These are phyloP conservation scores for Helicoverpa assulta DNA, from an alignment of 2,888 invertebrate genomes.

Conservation along the genomic window DNA sequence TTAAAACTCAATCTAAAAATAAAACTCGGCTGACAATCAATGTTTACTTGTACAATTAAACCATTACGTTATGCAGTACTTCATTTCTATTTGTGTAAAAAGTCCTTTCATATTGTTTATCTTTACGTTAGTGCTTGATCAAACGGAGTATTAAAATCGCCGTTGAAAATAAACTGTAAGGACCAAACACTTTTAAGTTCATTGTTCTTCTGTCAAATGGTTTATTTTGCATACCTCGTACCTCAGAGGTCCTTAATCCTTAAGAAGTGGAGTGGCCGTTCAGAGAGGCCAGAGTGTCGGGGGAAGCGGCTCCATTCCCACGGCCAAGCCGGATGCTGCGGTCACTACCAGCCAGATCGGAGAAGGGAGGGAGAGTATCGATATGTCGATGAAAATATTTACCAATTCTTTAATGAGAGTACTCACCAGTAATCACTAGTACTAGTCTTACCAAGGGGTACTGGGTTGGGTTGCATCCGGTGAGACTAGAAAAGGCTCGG, in stretches of 20 bases:
- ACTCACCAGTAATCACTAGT: neutral
- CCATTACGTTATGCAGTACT: too few species aligned
- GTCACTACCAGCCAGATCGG: conserved; percentile 76
- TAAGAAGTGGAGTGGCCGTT: conserved; percentile 54
- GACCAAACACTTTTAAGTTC: conserved; percentile 7
- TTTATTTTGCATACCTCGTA: conserved; percentile 41
- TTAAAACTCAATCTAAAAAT: too few species aligned
- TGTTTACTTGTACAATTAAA: too few species aligned
- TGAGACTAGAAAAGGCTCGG: too few species aligned
- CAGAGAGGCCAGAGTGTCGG: conserved; percentile 55
- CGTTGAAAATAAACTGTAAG: neutral
- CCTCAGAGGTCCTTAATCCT: conserved; percentile 47
- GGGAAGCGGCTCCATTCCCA: conserved; percentile 81
- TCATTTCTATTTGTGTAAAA: too few species aligned
- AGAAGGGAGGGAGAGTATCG: conserved; percentile 44
- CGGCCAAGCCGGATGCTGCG: conserved; percentile 80
- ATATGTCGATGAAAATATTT: conserved; percentile 39
- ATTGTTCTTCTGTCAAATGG: conserved; percentile 6
- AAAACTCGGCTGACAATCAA: too few species aligned
- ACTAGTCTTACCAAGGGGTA: too few species aligned
- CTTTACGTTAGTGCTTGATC: too few species aligned
- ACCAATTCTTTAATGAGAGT: neutral
- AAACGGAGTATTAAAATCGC: neutral
- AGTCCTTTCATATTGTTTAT: too few species aligned
- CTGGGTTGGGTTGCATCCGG: too few species aligned